Evolutionary conservation across 2,888 invertebrate genomes (phyloP), one percentile per base, ranked within the genome.

Genomic region (Phaedon cochleariae): DNA sequence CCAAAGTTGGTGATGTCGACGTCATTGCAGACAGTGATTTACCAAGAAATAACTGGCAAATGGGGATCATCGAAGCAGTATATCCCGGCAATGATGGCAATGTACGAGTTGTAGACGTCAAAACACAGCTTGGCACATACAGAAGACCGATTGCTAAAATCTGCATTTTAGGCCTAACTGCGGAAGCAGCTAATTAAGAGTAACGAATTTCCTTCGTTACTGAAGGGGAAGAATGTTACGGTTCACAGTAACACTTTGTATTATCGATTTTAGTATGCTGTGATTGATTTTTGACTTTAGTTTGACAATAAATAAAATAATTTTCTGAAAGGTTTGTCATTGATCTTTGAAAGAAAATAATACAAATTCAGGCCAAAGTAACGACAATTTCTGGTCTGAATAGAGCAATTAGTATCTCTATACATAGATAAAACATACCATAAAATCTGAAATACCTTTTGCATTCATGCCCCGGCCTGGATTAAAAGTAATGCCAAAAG

Each of bases 1-100:
- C 22, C 1, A 21, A 55, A 29, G 10, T 54, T 18, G 34, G 34
- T 34, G 31, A 54, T 20, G 18, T 54, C n/a, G 55, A 37, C 12
- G 37, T 37, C 22, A 55, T 55, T n/a, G 17, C n/a, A 20, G 45
- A 57, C 26, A 22, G 10, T 4, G 49, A 49, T 20, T 20, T 49
- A 20, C 10, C 20, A 18, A 48, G 21, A 17, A 48, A 48, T 15
- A 20, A 10, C 7, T 51, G 51, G 51, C 51, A 3, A 26, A 26
- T 26, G 26, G 26, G 26, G 3, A 7, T 26, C 26, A 51, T 51
- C 21, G 26, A 21, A 17, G 31, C 12, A 17, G 41, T 55, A 15
- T 5, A 20, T 34, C 37, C 57, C 17, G 49, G 48, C 12, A 49
- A 34, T 31, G 29, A 49, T 59, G 62, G 57, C 58, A 26, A 54